These are phyloP conservation scores for Dipus sagitta DNA, from an alignment of 2,797 vertebrate genomes.

Conservation along the genomic window DNA sequence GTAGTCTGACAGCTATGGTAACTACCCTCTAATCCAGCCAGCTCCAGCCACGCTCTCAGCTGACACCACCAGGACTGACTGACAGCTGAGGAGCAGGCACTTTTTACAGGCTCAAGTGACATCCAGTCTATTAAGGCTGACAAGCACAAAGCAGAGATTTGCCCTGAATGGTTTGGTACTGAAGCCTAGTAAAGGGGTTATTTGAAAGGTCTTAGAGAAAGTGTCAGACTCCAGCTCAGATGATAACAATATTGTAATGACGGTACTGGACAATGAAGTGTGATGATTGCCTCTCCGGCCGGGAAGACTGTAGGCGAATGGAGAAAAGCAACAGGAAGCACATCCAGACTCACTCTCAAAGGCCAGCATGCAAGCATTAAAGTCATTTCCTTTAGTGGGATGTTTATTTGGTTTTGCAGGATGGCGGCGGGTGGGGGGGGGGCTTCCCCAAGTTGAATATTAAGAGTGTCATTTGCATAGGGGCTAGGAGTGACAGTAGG, in stretches of 20 bases:
- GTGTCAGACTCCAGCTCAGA: conserved; percentile 99
- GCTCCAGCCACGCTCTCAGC: conserved; percentile 97
- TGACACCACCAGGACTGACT: conserved; percentile 98
- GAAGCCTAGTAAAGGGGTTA: conserved; percentile 98
- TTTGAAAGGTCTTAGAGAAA: conserved; percentile 98
- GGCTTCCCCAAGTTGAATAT: not conserved
- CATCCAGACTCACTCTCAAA: conserved; percentile 86
- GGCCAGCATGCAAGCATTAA: conserved; percentile 73
- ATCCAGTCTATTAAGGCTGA: conserved; percentile 99
- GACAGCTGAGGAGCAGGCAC: conserved; percentile 99
- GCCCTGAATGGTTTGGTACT: conserved; percentile 97
- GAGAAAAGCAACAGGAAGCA: conserved; percentile 83
- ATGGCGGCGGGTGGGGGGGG: not conserved
- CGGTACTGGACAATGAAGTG: conserved; percentile 98
- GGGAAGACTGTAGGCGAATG: conserved; percentile 92
- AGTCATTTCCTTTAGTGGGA: not conserved
- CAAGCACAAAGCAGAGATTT: conserved; percentile 99
- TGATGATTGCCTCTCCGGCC: conserved; percentile 95
- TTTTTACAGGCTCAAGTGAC: conserved; percentile 99
- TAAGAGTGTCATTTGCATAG: not conserved
- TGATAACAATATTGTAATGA: conserved; percentile 99
- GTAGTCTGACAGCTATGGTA: conserved; percentile 99
- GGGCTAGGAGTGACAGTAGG: not conserved
- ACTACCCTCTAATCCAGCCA: conserved; percentile 99
- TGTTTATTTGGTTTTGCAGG: not conserved